Conservation (phyloP, 2,113 vertebrate genomes). For the Burhinus bistriatus region DNA sequence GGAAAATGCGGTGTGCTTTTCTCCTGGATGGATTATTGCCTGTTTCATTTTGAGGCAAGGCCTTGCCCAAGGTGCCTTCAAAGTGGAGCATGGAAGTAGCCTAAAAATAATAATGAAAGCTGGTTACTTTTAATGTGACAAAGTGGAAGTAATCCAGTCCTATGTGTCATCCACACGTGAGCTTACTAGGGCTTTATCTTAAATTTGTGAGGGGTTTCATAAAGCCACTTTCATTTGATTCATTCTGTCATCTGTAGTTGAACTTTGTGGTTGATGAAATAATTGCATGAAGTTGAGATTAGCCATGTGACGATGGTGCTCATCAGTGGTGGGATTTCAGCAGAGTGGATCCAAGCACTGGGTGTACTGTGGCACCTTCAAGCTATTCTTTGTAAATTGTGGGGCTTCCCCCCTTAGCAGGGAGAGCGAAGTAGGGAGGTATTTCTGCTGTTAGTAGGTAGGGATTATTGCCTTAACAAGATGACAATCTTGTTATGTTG, state of each 20-base stretch:
- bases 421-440: neutral
- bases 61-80: neutral
- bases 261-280: neutral
- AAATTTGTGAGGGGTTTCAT: neutral
- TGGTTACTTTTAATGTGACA: neutral
- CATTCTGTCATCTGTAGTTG: neutral
- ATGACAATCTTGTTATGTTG: neutral
- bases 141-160: neutral
- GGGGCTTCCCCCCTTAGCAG: neutral
- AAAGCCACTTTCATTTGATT: neutral
- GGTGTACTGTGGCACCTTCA: neutral
- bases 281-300: neutral
- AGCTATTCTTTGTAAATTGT: neutral
- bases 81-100: neutral
- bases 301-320: accelerated
- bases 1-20: neutral
- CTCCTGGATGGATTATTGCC: neutral
- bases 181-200: neutral
- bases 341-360: neutral
- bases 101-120: neutral
- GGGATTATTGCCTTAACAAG: neutral
- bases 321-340: neutral
- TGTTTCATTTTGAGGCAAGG: neutral
- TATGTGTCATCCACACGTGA: neutral
- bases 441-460: neutral